phyloP scores from a whole-genome alignment of 2,888 invertebrate genomes.

The Drosophila borborema region DNA sequence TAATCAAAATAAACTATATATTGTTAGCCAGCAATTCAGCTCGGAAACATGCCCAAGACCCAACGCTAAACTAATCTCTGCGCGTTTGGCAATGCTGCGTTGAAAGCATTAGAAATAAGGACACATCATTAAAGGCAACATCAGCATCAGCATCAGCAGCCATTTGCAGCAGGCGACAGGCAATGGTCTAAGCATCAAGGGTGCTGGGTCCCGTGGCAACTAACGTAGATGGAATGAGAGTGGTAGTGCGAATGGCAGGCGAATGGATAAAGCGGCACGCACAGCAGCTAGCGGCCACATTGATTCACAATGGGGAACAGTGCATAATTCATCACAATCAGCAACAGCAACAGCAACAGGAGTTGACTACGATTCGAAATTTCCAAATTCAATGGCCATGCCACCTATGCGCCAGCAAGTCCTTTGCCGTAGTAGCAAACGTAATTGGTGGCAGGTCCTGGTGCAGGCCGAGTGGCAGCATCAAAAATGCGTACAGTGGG shows the following conservation, averaged over 20 bases:
- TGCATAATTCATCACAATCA: slow-evolving; percentile 79
- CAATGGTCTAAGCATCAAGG: slow-evolving; percentile 1
- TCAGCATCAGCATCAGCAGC: slow-evolving; percentile 15
- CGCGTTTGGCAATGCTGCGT: slow-evolving; percentile 41
- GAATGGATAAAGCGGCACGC: slow-evolving; percentile 16
- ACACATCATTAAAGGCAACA: slow-evolving; percentile 69
- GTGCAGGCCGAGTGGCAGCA: slow-evolving; percentile 36
- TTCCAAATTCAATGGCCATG: slow-evolving; percentile 51
- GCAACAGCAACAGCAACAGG: slow-evolving; percentile 39
- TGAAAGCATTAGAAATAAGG: slow-evolving; percentile 75
- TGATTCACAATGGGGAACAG: slow-evolving; percentile 49
- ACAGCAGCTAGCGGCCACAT: slow-evolving; percentile 10
- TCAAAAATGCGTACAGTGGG: slow-evolving; percentile 65
- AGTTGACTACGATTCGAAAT: slow-evolving; percentile 56
- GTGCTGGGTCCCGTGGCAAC: slow-evolving; percentile 2
- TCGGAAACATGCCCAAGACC: slow-evolving; percentile 35
- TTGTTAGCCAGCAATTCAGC: slow-evolving; percentile 5
- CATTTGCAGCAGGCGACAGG: slow-evolving; percentile 13
- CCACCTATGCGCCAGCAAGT: slow-evolving; percentile 44
- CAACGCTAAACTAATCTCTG: slow-evolving; percentile 52
- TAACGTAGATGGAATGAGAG: not conserved
- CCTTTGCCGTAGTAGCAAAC: slow-evolving; percentile 15
- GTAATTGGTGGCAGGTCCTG: slow-evolving; percentile 62
- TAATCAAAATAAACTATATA: slow-evolving; percentile 39
- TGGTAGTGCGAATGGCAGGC: not conserved